Percentiles rank a stretch among this genome's conserved stretches.
Evolutionary conservation across 2,888 invertebrate species (phyloP).

Genomic region (Harpagoxenus sublaevis): DNA sequence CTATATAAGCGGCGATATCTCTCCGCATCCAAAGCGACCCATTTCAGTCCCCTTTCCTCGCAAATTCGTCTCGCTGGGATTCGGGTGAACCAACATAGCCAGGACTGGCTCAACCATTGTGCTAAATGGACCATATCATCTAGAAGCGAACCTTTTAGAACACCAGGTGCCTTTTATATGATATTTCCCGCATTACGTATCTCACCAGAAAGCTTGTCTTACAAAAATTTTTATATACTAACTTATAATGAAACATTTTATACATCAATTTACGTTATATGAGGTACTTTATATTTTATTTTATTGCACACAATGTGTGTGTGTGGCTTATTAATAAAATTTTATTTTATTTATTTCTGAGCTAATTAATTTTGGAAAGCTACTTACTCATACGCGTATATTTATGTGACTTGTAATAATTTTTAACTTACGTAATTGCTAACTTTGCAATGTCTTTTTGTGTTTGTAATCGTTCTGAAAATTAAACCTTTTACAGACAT

Average conservation of each 20-base stretch:
- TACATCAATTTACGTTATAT: neutral
- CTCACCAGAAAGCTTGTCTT: neutral
- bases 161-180: neutral
- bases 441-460: neutral
- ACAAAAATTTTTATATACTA: constrained; percentile 15
- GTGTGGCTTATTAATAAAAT: constrained; percentile 14
- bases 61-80: constrained; percentile 57
- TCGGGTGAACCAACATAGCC: constrained; percentile 37
- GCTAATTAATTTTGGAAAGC: neutral
- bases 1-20: constrained; percentile 47
- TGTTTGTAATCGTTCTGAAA: neutral
- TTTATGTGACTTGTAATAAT: neutral
- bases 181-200: constrained; percentile 10
- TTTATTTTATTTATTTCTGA: neutral
- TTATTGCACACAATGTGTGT: neutral
- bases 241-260: neutral
- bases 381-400: neutral
- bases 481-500: neutral
- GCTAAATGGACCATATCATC: constrained; percentile 46
- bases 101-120: constrained; percentile 23
- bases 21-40: constrained; percentile 36
- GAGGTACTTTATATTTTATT: neutral
- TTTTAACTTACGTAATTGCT: neutral
- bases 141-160: constrained; percentile 26
- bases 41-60: constrained; percentile 42